Evolutionary conservation across 1,140 invertebrate genomes (phyloP), one percentile per base, ranked within the genome.

Genomic region (Chironomus tepperi): DNA sequence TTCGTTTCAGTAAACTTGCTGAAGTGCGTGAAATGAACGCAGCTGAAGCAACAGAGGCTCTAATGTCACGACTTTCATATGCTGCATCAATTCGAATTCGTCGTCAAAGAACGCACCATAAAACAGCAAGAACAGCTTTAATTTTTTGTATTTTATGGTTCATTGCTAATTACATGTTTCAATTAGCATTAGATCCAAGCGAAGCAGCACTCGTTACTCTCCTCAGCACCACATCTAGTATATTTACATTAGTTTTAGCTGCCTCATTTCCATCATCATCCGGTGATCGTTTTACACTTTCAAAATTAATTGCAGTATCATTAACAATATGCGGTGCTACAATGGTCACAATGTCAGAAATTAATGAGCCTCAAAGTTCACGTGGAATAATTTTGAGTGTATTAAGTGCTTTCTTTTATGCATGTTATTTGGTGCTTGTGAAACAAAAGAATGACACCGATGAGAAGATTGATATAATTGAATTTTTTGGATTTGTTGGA

Each of bases 401-500:
- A 76, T 85, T 90, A 77, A 93, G 93, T 82, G 91, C 94, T 75
- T 88, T 95, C 79, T 90, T 93, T 77, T 95, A 95, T 84, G 91
- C 93, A 24, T 84, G 88, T 10, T 96, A 95, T 83, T 85, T 95
- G 76, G 93, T 96, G 73, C 90, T 94, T 78, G 84, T 96, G 1
- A 86, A 89, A 78, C 85, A 89, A 78, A 91, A 91, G 83, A 91
- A 94, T 12, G 90, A 93, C 79, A 88, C 92, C 79, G 93, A 96
- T 83, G 92, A 94, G 78, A 92, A 92, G 83, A 88, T 96, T 80
- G 92, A 95, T 82, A 91, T 96, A 81, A 91, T 92, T 43, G 89
- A 96, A 86, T 96, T 96, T 83, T 95, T 96, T 84, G 94, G 93
- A 57, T 96, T 96, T 84, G 91, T 96, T 75, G 94, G 94, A 21